Evolutionary conservation across 2,888 invertebrate genomes (phyloP), one percentile per base, ranked within the genome.

Genomic region (Octonoba sinensis): DNA sequence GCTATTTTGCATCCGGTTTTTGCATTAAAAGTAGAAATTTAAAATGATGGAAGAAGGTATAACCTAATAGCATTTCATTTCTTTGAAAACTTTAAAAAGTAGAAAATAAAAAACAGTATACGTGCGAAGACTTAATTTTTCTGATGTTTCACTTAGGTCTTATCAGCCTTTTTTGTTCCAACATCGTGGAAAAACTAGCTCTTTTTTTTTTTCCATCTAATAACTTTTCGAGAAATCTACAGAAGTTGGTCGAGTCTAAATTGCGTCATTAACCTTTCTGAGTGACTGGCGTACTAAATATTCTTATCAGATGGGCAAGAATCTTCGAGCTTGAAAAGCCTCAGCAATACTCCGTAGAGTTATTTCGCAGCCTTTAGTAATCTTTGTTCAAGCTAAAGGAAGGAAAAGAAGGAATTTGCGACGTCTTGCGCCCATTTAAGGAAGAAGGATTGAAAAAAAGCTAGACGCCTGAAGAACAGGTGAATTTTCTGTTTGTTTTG

Each of bases 401-500:
- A 49, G 3, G 56, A 71, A 56, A 59, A 72, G 49, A 24, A 15
- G 36, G n/a, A 51, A 62, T 27, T 62, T 36, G 62, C 54, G 51
- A 62, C 62, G 60, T 51, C 62, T 72, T 49, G 72, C 72, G 57
- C 74, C 66, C 65, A 67, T 65, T 75, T 75, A 49, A 75, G 74
- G 65, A 73, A 73, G 73, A 18, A 65, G 56, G 51, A 46, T 59
- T 36, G 24, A 47, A 49, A 71, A 60, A n/a, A 6, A 49, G 22
- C 59, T 18, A 56, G 71, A 73, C 64, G 54, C 56, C 56, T 47
- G 74, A 46, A 66, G 74, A 66, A 65, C 57, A 47, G 20, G 66
- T 59, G 66, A 75, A 20, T 60, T 77, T 77, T 70, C 69, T 76
- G 65, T 77, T 77, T 77, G 70, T 70, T 77, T 70, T 70, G 77